These are phyloP conservation scores for Pantala flavescens DNA, from an alignment of 1,140 invertebrate genomes.

Conservation along the genomic window DNA sequence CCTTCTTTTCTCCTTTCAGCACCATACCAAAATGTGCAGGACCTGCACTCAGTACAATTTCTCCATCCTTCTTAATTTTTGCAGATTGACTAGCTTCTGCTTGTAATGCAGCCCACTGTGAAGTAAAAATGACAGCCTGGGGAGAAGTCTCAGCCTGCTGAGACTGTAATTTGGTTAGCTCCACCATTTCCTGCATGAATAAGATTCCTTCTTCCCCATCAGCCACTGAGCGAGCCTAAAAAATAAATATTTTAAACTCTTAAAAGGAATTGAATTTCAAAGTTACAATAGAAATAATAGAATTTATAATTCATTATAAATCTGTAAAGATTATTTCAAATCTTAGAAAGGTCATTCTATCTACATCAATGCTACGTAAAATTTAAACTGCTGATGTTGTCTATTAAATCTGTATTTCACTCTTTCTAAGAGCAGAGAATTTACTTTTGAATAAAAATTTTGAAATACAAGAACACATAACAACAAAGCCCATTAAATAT, in stretches of 20 bases:
- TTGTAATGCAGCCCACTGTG: background rate
- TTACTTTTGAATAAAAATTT: too few relatives aligned
- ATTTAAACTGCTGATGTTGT: too few relatives aligned
- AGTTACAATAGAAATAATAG: too few relatives aligned
- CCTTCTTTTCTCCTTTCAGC: slow-evolving; percentile 44
- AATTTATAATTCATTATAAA: too few relatives aligned
- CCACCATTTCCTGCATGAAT: slow-evolving; percentile 97
- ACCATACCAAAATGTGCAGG: slow-evolving; percentile 86
- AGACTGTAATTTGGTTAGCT: slow-evolving; percentile 65
- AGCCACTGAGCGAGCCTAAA: slow-evolving; percentile 66
- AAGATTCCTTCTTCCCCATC: slow-evolving; percentile 85
- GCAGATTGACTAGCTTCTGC: slow-evolving; percentile 25
- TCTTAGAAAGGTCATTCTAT: too few relatives aligned
- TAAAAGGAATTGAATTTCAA: slow-evolving; percentile 16
- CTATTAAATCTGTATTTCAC: too few relatives aligned
- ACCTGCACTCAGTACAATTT: slow-evolving; percentile 56
- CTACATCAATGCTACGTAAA: too few relatives aligned
- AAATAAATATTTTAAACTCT: background rate
- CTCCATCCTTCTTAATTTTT: slow-evolving; percentile 24
- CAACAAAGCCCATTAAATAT: too few relatives aligned
- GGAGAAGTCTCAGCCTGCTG: slow-evolving; percentile 48
- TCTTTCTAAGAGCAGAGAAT: too few relatives aligned
- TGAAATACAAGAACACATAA: too few relatives aligned
- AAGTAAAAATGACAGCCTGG: slow-evolving; percentile 42
- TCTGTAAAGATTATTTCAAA: too few relatives aligned